Evolutionary conservation across 2,797 vertebrate genomes (phyloP), one percentile per base, ranked within the genome.

Genomic region (Leuciscus waleckii): DNA sequence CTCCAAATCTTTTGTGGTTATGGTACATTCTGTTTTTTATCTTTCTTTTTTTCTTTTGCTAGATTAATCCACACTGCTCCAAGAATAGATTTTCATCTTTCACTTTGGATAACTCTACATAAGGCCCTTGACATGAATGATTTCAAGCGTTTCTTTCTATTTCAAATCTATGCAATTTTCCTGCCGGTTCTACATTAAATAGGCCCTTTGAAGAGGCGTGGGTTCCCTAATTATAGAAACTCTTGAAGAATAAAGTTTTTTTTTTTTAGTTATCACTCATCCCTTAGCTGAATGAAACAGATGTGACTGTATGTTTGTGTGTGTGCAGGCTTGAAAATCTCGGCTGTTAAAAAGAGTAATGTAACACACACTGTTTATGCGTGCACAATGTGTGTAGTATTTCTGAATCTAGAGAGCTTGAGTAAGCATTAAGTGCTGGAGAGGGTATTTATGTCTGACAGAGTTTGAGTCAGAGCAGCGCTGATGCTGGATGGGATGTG

Each of bases 211-310:
- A 82, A 85, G 51, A 70, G 70, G 69, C 26, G 11, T 68, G 65
- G 43, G 73, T 74, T 69, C 43, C 21, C 83, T 89, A 85, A 85
- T 87, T 81, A 87, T 87, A 85, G 81, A 67, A 85, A 77, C 70
- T 67, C 56, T 70, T 67, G 56, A 67, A 73, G 76, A 79, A 79
- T n/a, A 14, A 76, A 46, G 73, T 85, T 85, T 82, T 74, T 88
- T 87, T 87, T 87, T 65, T 51, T 85, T 70, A 79, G 76, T 78
- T 43, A 41, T 84, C 63, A 81, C 56, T 37, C 68, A 67, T 58
- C 68, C 67, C 58, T 54, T 69, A 86, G 58, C 78, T 86, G 75
- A 86, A 87, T 63, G 77, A 86, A 76, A 81, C 56, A 58, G 35
- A 73, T 70, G 75, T 65, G 32, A 86, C 13, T 7, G 61, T 81